Percentiles rank a stretch among this genome's conserved stretches.
phyloP scores from a whole-genome alignment of 2,888 invertebrate species.

The Plutella xylostella region DNA sequence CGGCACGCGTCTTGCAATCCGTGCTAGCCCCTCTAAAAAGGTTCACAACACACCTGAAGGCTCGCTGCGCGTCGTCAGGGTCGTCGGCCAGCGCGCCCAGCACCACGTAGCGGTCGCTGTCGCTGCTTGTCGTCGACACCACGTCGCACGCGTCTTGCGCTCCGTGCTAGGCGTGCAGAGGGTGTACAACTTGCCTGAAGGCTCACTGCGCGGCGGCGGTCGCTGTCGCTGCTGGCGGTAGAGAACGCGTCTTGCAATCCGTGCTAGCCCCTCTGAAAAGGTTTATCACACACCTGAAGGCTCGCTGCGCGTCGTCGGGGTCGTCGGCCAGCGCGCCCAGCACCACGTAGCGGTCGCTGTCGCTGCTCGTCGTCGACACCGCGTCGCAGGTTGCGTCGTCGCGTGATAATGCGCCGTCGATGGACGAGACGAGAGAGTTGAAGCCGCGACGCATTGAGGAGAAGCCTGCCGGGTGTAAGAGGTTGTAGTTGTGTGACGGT shows the following conservation, averaged over 20 bases:
- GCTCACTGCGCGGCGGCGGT: constrained; percentile 80
- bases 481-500: no score
- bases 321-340: constrained; percentile 76
- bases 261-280: no score
- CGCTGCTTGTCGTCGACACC: constrained; percentile 85
- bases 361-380: constrained; percentile 85
- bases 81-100: constrained; percentile 76
- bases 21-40: no score
- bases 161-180: no score
- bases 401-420: constrained; percentile 84
- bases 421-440: constrained; percentile 83
- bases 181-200: constrained; percentile 72
- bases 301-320: constrained; percentile 76
- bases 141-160: constrained; percentile 74
- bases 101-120: constrained; percentile 88
- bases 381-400: constrained; percentile 78
- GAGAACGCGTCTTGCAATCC: no score
- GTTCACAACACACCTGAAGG: constrained; percentile 73
- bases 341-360: constrained; percentile 88
- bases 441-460: constrained; percentile 87
- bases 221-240: constrained; percentile 90
- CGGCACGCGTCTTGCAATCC: constrained; percentile 75
- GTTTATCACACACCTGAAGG: constrained; percentile 73
- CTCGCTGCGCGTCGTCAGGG: constrained; percentile 77
- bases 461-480: constrained; percentile 56